phyloP scores from a whole-genome alignment of 2,888 invertebrate genomes.

The Catocala sponsa region DNA sequence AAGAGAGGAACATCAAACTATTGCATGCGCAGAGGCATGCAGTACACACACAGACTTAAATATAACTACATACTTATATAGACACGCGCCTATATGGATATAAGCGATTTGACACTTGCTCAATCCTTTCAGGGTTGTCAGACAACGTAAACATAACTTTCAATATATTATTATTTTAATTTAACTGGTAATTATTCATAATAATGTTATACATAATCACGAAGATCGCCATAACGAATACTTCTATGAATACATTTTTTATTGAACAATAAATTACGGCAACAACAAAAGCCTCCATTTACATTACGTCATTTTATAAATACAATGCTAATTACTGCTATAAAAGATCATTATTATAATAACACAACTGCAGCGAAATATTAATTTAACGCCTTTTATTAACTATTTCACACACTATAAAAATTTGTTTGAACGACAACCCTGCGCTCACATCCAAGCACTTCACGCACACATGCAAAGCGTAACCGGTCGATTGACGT shows the following conservation, averaged over 20 bases:
- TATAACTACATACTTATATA: constrained; percentile 47
- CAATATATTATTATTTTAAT: background rate
- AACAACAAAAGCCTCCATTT: constrained; percentile 22
- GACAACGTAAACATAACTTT: background rate
- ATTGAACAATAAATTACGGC: constrained; percentile 19
- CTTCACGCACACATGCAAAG: constrained; percentile 56
- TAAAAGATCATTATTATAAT: constrained; percentile 14
- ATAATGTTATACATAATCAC: constrained; percentile 11
- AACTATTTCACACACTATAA: constrained; percentile 23
- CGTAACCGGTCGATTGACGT: constrained; percentile 83
- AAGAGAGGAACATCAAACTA: constrained; percentile 44
- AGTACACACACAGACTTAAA: constrained; percentile 45
- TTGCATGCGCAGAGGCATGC: constrained; percentile 42
- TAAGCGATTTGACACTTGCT: constrained; percentile 73
- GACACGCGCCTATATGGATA: constrained; percentile 51
- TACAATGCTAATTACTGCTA: constrained; percentile 12
- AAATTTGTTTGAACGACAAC: constrained; percentile 47
- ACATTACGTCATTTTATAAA: constrained; percentile 1
- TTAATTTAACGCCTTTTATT: constrained; percentile 18
- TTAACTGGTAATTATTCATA: too few relatives aligned
- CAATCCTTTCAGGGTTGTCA: constrained; percentile 65
- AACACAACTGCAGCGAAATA: constrained; percentile 2
- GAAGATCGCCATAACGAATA: constrained; percentile 15
- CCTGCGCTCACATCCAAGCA: constrained; percentile 53
- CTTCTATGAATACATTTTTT: constrained; percentile 17